Evolutionary conservation across 2,113 vertebrate genomes (phyloP), one percentile per base, ranked within the genome.

Genomic region (Oriolus oriolus): DNA sequence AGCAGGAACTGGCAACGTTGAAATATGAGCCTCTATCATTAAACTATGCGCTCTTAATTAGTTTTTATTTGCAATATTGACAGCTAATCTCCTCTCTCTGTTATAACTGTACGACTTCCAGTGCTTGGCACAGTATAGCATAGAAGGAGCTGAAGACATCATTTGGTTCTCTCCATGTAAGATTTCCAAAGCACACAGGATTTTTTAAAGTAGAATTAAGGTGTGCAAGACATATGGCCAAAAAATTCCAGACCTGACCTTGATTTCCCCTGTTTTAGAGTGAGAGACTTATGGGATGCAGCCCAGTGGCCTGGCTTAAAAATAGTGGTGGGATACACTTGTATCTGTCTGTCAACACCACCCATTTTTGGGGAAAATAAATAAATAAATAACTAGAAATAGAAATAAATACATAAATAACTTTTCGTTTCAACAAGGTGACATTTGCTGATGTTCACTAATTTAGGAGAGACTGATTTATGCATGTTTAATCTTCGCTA

Each of bases 401-500:
- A 24, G 33, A 83, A 68, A 69, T 77, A 54, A 54, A 31, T 21
- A 86, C 73, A 65, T 84, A 70, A 70, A 59, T 66, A 44, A 27
- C 18, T 37, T 87, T 89, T 68, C 1, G 1, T 90, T 96, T 93
- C 88, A 90, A 90, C 93, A 97, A 95, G 92, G 96, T 95, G 93
- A 96, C 96, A 96, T 96, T 97, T 97, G 95, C 91, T 94, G 92
- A 93, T 89, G 92, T 63, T 94, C 95, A 44, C 84, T 93, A 79
- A 93, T 96, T 95, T 90, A 78, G 89, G 84, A 90, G 89, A 79
- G 70, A 61, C 79, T 96, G 94, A 96, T 97, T 97, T 97, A 97
- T 97, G 96, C 95, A 80, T 96, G 91, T 96, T 97, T 97, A 95
- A 97, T 97, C 95, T 97, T 95, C 24, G 23, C 96, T 97, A 97